phyloP scores from a whole-genome alignment of 2,113 vertebrate genomes.

The Anolis sagrei region DNA sequence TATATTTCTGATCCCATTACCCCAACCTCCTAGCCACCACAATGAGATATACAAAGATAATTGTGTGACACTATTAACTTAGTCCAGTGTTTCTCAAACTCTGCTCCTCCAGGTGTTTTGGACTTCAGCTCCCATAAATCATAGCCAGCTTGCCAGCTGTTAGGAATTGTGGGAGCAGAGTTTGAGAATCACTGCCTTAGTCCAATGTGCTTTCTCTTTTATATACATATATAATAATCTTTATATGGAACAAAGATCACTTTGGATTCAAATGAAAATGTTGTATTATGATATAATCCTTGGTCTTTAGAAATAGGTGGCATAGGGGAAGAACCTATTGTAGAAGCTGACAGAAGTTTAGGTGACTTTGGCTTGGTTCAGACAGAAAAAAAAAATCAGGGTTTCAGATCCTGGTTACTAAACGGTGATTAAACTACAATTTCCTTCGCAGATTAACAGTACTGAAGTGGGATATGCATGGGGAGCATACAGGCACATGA shows the following conservation, averaged over 20 bases:
- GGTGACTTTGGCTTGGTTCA: neutral
- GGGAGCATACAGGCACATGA: neutral
- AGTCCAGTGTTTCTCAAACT: no score
- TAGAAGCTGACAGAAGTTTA: neutral
- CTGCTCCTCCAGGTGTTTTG: no score
- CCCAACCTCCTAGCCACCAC: neutral
- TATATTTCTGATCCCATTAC: neutral
- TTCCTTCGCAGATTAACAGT: no score
- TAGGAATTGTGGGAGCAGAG: no score
- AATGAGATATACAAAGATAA: neutral
- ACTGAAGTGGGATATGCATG: neutral
- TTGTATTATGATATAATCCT: neutral
- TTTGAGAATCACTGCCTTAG: no score
- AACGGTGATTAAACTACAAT: neutral
- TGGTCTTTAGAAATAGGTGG: neutral
- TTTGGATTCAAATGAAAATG: neutral
- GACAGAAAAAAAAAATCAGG: neutral
- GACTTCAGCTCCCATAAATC: no score
- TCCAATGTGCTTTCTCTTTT: neutral
- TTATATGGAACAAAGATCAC: neutral
- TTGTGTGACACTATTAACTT: neutral
- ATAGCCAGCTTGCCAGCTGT: no score
- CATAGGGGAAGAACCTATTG: neutral
- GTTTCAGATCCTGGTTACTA: neutral
- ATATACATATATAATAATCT: neutral